Evolutionary conservation across 2,888 invertebrate species (phyloP), one percentile per base, ranked within the genome.

Genomic region (Cantharis nigra): DNA sequence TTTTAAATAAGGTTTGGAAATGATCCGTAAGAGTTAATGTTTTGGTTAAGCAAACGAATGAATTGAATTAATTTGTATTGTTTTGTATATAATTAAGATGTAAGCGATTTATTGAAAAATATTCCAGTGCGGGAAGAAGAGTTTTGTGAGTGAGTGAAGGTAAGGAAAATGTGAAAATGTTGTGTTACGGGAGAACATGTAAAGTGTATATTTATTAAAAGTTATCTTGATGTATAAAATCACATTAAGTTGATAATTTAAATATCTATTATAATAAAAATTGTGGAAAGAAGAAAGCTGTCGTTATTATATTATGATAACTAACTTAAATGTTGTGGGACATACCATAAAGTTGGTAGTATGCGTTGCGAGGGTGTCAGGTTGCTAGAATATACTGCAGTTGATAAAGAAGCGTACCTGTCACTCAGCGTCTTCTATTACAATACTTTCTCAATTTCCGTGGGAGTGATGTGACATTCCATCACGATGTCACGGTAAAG

Each of bases 381-480:
- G 82, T 84, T 83, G 82, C 83, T 84, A 85, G 85, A 86, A 86
- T 86, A 85, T 87, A 87, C 83, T 87, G 85, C 86, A 86, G 84
- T 87, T 87, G 87, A 87, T 88, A 88, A 88, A 87, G 87, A 86
- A 88, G 85, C 86, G 81, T 85, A 86, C 84, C 86, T 88, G 87
- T 87, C 88, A 87, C 85, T 88, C 88, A 88, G 83, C 83, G 83
- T 83, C 85, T 85, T 84, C 87, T 86, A 86, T 87, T 87, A 87
- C 87, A 87, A 87, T 87, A 87, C 87, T 87, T 87, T 87, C 87
- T 87, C 87, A 87, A 87, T 87, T 87, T 87, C 87, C 88, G 86
- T 84, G 85, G 85, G 85, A 85, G 85, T 86, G 87, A 87, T 87
- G 87, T 87, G 87, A 87, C 87, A 87, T 87, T 87, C 86, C 87